Evolutionary conservation across 2,113 vertebrate species (phyloP).

Genomic region (Bolborhynchus lineola): DNA sequence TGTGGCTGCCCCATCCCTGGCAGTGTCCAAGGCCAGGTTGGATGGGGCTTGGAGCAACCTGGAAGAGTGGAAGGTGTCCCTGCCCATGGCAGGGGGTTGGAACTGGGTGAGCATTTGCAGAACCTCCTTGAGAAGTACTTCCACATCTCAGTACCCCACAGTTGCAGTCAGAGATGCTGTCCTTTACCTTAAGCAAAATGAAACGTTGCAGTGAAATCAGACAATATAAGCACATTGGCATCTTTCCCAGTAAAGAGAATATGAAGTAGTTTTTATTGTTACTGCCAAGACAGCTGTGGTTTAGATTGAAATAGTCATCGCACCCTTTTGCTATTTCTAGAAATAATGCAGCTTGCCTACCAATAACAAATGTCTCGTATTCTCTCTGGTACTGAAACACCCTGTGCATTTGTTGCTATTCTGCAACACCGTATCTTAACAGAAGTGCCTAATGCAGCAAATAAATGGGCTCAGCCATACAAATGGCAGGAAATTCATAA

Average conservation of each 20-base stretch:
- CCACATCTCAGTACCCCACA: constrained; percentile 42
- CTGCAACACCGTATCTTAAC: background rate
- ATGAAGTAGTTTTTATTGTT: constrained; percentile 43
- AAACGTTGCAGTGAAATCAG: constrained; percentile 39
- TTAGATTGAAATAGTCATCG: constrained; percentile 31
- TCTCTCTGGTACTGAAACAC: constrained; percentile 19
- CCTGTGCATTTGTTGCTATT: background rate
- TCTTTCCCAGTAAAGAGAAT: constrained; percentile 35
- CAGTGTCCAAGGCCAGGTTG: background rate
- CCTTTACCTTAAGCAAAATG: constrained; percentile 64
- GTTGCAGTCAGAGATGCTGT: constrained; percentile 24
- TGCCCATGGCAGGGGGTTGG: background rate
- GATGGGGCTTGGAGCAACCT: background rate
- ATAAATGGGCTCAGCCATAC: background rate
- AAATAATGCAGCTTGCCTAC: constrained; percentile 45
- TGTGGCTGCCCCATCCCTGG: background rate
- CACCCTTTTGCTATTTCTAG: constrained; percentile 50
- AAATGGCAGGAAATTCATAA: background rate
- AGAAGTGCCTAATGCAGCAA: background rate
- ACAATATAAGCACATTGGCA: constrained; percentile 29
- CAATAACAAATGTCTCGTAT: constrained; percentile 5
- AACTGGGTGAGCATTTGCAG: constrained; percentile 3
- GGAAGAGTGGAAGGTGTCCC: background rate
- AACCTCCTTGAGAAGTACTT: constrained; percentile 54
- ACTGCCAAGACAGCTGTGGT: constrained; percentile 25